These are phyloP conservation scores for Philereme transversata DNA, from an alignment of 2,888 invertebrate genomes.

Conservation along the genomic window DNA sequence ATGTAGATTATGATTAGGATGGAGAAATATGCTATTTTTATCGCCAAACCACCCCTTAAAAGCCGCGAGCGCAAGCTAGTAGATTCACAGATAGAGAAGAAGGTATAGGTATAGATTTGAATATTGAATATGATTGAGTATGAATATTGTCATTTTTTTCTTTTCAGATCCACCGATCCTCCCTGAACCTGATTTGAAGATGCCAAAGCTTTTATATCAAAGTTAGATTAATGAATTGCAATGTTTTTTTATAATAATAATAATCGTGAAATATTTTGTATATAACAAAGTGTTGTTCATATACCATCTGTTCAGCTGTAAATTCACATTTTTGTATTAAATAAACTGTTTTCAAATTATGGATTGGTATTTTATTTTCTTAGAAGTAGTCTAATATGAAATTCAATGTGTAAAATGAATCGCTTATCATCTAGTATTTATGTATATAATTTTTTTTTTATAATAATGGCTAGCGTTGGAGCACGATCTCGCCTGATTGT, in stretches of 20 bases:
- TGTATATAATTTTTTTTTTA: too few species aligned
- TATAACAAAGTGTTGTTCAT: slow-evolving; percentile 36
- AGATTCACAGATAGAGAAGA: too few species aligned
- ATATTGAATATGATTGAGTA: too few species aligned
- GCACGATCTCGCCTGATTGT: too few species aligned
- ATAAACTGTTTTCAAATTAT: slow-evolving; percentile 43
- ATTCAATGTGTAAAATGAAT: too few species aligned
- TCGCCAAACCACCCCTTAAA: too few species aligned
- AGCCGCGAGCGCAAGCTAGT: too few species aligned
- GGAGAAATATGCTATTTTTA: too few species aligned
- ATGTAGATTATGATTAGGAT: too few species aligned
- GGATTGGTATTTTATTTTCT: slow-evolving; percentile 29
- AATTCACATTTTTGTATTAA: slow-evolving; percentile 45
- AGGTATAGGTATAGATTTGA: too few species aligned
- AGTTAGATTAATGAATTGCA: slow-evolving; percentile 21
- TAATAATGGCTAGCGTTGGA: too few species aligned
- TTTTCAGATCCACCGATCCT: slow-evolving; percentile 27
- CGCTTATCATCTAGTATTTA: too few species aligned
- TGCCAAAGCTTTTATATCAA: slow-evolving; percentile 37
- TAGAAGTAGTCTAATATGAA: not conserved
- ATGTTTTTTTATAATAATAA: slow-evolving; percentile 23
- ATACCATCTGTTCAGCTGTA: slow-evolving; percentile 42
- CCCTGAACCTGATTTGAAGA: slow-evolving; percentile 14
- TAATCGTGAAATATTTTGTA: slow-evolving; percentile 34
- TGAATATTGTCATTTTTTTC: not conserved